phyloP scores from a whole-genome alignment of 2,113 vertebrate genomes.

The Polypterus bichir region DNA sequence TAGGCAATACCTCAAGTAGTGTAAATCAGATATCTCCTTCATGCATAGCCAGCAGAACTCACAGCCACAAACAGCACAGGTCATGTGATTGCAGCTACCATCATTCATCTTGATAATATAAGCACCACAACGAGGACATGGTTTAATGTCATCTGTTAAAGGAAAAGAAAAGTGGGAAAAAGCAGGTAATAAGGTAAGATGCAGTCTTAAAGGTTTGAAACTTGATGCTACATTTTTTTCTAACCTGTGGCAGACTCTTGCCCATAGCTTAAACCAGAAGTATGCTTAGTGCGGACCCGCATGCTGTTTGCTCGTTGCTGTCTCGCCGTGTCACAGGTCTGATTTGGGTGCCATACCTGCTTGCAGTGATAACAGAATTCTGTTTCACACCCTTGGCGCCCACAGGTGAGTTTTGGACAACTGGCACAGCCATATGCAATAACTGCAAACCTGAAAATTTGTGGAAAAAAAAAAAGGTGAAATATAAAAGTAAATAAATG shows the following conservation, averaged over 20 bases:
- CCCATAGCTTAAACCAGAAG: constrained; percentile 77
- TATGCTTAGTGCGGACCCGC: constrained; percentile 81
- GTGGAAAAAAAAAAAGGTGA: constrained; percentile 1
- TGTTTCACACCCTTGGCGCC: constrained; percentile 83
- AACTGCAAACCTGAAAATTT: constrained; percentile 70
- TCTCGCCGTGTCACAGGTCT: constrained; percentile 91
- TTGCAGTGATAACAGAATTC: constrained; percentile 99
- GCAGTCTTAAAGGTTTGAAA: neutral
- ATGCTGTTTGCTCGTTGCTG: constrained; percentile 85
- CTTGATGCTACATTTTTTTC: constrained; percentile 10
- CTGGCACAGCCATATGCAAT: constrained; percentile 96
- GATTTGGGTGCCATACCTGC: constrained; percentile 97
- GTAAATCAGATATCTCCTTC: constrained; percentile 98
- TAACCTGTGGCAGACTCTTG: constrained; percentile 84
- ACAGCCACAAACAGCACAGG: constrained; percentile 90
- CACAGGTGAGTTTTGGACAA: constrained; percentile 87
- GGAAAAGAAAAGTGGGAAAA: neutral
- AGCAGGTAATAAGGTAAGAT: neutral
- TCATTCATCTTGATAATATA: constrained; percentile 99
- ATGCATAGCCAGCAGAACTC: constrained; percentile 99
- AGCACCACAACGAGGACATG: constrained; percentile 87
- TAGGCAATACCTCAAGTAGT: constrained; percentile 85
- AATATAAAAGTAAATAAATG: neutral
- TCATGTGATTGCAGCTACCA: constrained; percentile 98
- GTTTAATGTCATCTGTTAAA: constrained; percentile 90